Evolutionary conservation across 2,888 invertebrate species (phyloP).

Genomic region (Pterostichus madidus): DNA sequence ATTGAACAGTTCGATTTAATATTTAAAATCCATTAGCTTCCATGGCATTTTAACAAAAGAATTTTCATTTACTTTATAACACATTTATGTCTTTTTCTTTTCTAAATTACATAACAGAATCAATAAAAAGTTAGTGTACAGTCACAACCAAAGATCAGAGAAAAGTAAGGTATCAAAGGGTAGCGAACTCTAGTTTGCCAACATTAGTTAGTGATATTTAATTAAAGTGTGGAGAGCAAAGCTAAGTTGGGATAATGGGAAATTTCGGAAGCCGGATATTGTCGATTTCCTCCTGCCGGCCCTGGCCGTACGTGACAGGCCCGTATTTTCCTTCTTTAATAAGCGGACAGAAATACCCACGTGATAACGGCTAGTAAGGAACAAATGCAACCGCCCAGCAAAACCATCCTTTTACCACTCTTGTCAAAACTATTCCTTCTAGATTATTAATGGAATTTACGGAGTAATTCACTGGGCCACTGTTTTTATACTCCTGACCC

Average conservation of each 20-base stretch:
- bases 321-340: constrained; percentile 61
- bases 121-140: not conserved
- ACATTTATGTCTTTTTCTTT: too few relatives aligned
- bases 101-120: too few relatives aligned
- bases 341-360: constrained; percentile 49
- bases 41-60: too few relatives aligned
- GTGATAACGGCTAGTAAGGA: constrained; percentile 56
- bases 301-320: constrained; percentile 6
- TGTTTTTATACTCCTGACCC: constrained; percentile 61
- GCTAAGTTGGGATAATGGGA: constrained; percentile 31
- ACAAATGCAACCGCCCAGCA: constrained; percentile 37
- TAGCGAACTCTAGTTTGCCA: constrained; percentile 3
- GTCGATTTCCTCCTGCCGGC: constrained; percentile 42
- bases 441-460: constrained; percentile 8
- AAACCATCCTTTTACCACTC: not conserved
- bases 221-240: constrained; percentile 12
- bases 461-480: constrained; percentile 14
- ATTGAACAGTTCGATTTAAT: too few relatives aligned
- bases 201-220: constrained; percentile 50
- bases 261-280: constrained; percentile 50
- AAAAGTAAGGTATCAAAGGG: constrained; percentile 23
- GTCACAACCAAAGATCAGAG: not conserved
- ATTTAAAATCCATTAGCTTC: too few relatives aligned
- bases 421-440: constrained; percentile 12
- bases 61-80: too few relatives aligned